Conservation (phyloP, 2,797 vertebrate genomes). For the Eulemur albifrons region DNA sequence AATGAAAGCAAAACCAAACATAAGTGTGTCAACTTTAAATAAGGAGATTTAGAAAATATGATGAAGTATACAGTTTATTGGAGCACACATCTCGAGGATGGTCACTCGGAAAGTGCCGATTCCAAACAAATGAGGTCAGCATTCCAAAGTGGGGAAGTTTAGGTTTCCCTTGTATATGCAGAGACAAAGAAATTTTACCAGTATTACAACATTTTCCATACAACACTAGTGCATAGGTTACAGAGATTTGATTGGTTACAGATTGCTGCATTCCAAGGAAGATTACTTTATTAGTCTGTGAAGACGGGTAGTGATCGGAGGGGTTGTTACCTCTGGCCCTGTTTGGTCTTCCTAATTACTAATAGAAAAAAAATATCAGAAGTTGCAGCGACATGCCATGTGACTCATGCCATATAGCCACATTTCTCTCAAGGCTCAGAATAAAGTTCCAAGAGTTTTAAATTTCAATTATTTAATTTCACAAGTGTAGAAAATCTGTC, state of each 20-base stretch:
- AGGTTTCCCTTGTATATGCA: not conserved
- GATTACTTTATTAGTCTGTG: not conserved
- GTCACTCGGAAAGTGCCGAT: not conserved
- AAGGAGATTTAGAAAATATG: not conserved
- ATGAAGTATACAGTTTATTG: not conserved
- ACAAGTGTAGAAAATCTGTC: not conserved
- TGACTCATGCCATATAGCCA: not conserved
- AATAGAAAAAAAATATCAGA: not conserved
- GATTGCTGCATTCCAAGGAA: not conserved
- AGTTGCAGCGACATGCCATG: not conserved
- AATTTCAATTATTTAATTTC: not conserved
- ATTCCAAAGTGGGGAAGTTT: not conserved
- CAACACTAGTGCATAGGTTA: not conserved
- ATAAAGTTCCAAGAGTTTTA: not conserved
- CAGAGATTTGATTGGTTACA: not conserved
- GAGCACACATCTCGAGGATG: not conserved
- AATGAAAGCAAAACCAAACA: not conserved
- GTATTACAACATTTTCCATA: not conserved
- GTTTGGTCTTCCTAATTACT: not conserved
- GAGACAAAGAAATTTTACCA: not conserved
- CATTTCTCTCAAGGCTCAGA: not conserved
- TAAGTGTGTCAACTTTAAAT: not conserved
- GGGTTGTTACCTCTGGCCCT: not conserved
- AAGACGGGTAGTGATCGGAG: not conserved
- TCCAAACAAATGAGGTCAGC: not conserved